Conservation (phyloP, 35 echinoderm and acorn worm genomes). For the Apostichopus parvimensis region DNA sequence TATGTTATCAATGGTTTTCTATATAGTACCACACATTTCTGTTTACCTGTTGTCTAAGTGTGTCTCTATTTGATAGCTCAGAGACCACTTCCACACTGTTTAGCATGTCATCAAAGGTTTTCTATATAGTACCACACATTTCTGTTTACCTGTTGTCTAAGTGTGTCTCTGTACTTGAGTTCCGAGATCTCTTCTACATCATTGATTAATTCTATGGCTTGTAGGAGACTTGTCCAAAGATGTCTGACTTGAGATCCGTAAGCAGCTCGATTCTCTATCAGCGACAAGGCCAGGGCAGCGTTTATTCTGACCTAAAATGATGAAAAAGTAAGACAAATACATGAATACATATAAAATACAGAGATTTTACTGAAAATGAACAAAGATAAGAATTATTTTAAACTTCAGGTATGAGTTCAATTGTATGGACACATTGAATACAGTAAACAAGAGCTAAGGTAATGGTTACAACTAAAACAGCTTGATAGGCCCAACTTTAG, state of each 20-base stretch:
- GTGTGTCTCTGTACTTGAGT: constrained; percentile 94
- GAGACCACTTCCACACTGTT: too few species aligned
- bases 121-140: too few species aligned
- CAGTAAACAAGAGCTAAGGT: background rate
- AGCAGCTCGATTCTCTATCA: constrained; percentile 56
- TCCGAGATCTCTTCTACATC: constrained; percentile 86
- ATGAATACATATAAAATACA: background rate
- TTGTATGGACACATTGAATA: background rate
- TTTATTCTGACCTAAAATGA: constrained; percentile 88
- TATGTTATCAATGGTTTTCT: too few species aligned
- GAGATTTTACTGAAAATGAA: background rate
- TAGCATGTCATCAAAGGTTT: too few species aligned
- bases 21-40: too few species aligned
- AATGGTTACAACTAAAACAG: too few species aligned
- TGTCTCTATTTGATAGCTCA: too few species aligned
- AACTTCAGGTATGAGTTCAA: background rate
- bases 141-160: too few species aligned
- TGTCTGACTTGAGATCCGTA: constrained; percentile 76
- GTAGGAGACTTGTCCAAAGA: constrained; percentile 76
- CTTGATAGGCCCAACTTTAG: too few species aligned
- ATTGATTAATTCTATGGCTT: constrained; percentile 80
- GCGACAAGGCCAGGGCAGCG: constrained; percentile 77
- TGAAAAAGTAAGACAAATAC: background rate
- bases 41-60: too few species aligned
- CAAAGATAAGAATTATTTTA: background rate